Evolutionary conservation across 1,140 invertebrate genomes (phyloP), one percentile per base, ranked within the genome.

Genomic region (Eumaeus atala): DNA sequence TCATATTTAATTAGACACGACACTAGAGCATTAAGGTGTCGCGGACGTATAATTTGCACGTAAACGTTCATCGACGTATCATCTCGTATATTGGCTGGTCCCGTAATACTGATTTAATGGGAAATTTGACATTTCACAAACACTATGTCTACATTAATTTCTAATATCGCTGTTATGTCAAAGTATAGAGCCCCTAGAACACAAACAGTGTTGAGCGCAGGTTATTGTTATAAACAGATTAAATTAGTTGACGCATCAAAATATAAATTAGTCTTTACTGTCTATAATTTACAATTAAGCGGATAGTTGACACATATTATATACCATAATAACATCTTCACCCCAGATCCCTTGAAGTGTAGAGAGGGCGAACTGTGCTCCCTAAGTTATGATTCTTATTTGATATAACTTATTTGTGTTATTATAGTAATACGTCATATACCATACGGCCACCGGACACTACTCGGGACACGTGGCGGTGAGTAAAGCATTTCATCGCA

Each of bases 51-150:
- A 44, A 44, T 44, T 44, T 44, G 40, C 40, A 16, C 9, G 21
- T 28, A 6, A 28, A 6, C 12, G 12, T 14, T 44, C 14, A 44
- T 44, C 40, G 16, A 44, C 40, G 12, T 7, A n/a, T 9, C 40
- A 44, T 37, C 35, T 4, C 35, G 35, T 44, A 44, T 44, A 44
- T 44, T 44, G 40, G 14, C 21, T 28, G 21, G 40, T 40, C 38
- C 38, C 14, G 9, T 16, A 16, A 16, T 9, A 16, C 40, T 44
- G 9, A 9, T 44, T 16, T 16, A 16, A 44, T 44, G 17, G 14
- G 40, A 44, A 44, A 44, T 44, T 44, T 17, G 40, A 44, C 40
- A 44, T 44, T 44, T 44, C 40, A 44, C 40, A 17, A 44, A 44
- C 40, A 44, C 40, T 9, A 9, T 9, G 14, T 17, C 40, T 9